Evolutionary conservation across 2,797 vertebrate species (phyloP).

Genomic region (Melanotaenia boesemani): DNA sequence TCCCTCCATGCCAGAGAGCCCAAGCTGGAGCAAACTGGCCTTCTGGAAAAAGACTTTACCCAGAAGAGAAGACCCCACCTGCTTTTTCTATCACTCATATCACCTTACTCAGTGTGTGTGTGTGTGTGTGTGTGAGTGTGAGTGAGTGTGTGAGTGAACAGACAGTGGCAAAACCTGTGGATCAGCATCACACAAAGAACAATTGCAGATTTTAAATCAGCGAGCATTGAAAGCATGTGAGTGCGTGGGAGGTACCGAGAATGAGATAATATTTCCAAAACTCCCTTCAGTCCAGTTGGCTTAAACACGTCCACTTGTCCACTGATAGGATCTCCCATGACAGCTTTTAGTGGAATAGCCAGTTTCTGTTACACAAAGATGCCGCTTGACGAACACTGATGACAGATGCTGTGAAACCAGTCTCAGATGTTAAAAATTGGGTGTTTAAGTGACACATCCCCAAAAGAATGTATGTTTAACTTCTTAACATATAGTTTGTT

Average conservation of each 20-base stretch:
- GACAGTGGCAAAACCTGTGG: slow-evolving; percentile 60
- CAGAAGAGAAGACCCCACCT: slow-evolving; percentile 58
- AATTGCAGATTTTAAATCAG: slow-evolving; percentile 50
- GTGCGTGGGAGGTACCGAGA: slow-evolving; percentile 15
- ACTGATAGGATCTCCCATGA: slow-evolving; percentile 71
- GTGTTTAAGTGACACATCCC: neutral
- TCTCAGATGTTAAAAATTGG: neutral
- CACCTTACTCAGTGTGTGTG: slow-evolving; percentile 13
- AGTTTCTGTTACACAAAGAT: slow-evolving; percentile 50
- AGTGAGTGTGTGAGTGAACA: slow-evolving; percentile 10
- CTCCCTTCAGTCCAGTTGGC: slow-evolving; percentile 61
- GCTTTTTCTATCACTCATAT: slow-evolving; percentile 48
- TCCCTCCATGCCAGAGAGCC: slow-evolving; percentile 27
- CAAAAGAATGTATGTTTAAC: neutral
- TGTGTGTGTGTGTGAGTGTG: slow-evolving; percentile 23
- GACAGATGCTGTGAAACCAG: slow-evolving; percentile 7
- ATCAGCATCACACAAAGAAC: slow-evolving; percentile 34
- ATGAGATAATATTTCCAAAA: slow-evolving; percentile 54
- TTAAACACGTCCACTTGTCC: slow-evolving; percentile 33
- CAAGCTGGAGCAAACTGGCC: slow-evolving; percentile 10
- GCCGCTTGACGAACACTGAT: neutral
- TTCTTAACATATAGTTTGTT: neutral
- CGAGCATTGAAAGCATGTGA: slow-evolving; percentile 40
- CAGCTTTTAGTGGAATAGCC: slow-evolving; percentile 58
- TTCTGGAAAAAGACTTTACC: slow-evolving; percentile 60